phyloP scores from a whole-genome alignment of 37 sponge, comb jelly and placozoan species.

The Cladorhizidae sp. region DNA sequence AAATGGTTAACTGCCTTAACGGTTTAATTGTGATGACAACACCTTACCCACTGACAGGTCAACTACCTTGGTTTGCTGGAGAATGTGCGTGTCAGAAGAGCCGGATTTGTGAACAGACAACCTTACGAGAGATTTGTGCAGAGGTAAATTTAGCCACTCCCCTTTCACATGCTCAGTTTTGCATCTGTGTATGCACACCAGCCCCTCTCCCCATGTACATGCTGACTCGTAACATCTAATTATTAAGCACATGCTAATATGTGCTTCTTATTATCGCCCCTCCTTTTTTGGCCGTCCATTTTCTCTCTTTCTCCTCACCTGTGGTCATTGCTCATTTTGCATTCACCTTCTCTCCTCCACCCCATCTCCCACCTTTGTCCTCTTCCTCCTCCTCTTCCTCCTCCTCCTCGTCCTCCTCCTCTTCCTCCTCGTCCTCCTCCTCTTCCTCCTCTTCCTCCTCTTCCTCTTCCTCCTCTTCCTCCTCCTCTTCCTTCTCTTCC shows the following conservation, averaged over 20 bases:
- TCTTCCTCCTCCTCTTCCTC: neutral
- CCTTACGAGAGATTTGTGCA: constrained; percentile 69
- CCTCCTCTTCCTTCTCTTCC: neutral
- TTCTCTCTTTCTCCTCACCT: neutral
- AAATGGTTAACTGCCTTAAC: no score
- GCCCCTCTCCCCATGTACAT: no score
- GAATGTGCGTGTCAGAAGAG: constrained; percentile 85
- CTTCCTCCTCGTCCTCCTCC: neutral
- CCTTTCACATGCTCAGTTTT: neutral
- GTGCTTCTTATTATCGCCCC: no score
- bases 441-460: neutral
- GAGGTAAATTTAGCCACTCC: constrained; percentile 34
- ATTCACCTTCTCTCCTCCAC: neutral
- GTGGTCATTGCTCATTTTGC: neutral
- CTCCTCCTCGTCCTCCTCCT: neutral
- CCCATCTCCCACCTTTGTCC: neutral
- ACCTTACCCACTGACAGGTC: constrained; percentile 39
- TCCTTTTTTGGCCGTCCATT: neutral
- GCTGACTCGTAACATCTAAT: constrained; percentile 56
- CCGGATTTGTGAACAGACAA: constrained; percentile 80
- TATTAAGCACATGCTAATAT: no score
- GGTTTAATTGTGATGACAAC: neutral
- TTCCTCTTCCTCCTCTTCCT: neutral
- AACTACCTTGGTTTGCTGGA: constrained; percentile 79
- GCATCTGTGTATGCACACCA: no score